Conservation (phyloP, 2,113 vertebrate genomes). For the Pedionomus torquatus region DNA sequence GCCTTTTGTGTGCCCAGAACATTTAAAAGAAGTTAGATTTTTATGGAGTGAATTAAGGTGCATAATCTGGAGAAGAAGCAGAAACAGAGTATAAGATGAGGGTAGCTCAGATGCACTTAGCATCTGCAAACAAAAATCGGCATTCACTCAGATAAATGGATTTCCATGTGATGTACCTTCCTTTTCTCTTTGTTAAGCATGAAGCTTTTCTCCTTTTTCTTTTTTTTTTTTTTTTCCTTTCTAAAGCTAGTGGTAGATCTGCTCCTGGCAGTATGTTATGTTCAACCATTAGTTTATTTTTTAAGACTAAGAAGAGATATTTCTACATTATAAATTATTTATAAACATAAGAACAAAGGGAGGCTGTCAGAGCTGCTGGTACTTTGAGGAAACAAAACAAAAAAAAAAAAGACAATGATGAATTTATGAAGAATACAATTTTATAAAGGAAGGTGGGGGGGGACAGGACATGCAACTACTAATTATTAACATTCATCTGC, state of each 20-base stretch:
- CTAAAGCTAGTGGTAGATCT: slow-evolving; percentile 59
- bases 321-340: slow-evolving; percentile 84
- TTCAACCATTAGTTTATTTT: slow-evolving; percentile 83
- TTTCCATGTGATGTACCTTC: slow-evolving; percentile 36
- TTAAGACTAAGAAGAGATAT: slow-evolving; percentile 83
- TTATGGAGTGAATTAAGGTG: slow-evolving; percentile 24
- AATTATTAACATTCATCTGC: slow-evolving; percentile 81
- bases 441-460: slow-evolving; percentile 62
- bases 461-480: slow-evolving; percentile 65
- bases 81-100: slow-evolving; percentile 19
- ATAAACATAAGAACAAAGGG: slow-evolving; percentile 83
- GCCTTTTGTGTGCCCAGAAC: background rate
- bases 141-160: slow-evolving; percentile 16
- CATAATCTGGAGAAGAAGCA: slow-evolving; percentile 29
- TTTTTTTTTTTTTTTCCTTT: background rate
- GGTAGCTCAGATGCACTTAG: slow-evolving; percentile 8
- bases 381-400: slow-evolving; percentile 75
- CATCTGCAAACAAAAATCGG: slow-evolving; percentile 52
- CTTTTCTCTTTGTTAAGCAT: slow-evolving; percentile 68
- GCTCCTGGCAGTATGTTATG: slow-evolving; percentile 74
- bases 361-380: slow-evolving; percentile 76
- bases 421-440: slow-evolving; percentile 78
- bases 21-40: background rate
- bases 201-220: background rate
- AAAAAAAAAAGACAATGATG: slow-evolving; percentile 41